Evolutionary conservation across 2,888 invertebrate genomes (phyloP), one percentile per base, ranked within the genome.

Genomic region (Amblyteles armatorius): DNA sequence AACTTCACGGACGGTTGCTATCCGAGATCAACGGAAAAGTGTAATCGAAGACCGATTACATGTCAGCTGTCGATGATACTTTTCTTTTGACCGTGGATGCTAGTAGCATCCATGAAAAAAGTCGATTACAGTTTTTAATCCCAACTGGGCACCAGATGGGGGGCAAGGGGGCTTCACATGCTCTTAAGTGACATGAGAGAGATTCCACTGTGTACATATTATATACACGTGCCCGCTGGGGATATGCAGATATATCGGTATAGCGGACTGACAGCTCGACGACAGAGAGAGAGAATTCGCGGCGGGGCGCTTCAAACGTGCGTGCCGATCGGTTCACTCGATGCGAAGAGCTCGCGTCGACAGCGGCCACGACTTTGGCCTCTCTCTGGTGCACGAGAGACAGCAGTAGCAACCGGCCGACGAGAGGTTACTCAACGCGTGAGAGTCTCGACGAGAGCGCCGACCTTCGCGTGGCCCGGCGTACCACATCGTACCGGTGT

Each of bases 371-470:
- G 68, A 68, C 69, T 71, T 50, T 82, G 55, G 48, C 60, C 76
- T 76, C 40, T 68, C 65, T 4, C 16, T 19, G 52, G 55, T 11
- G 16, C 11, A 40, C 63, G 57, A 60, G 74, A 69, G 63, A 60
- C 11, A 72, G 76, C 44, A 71, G n/a, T 5, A 13, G 6, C 22
- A 16, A 50, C 16, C 7, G 73, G 16, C 60, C 69, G 74, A 48
- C 48, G 85, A 82, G 84, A 85, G 85, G 85, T 85, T 82, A 85
- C 82, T 85, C 79, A 85, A 85, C 85, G 82, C 82, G 85, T 85
- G 85, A 85, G 85, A 87, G 84, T 86, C 84, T 82, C 84, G 84
- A 78, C 85, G 84, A 87, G 85, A 85, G 86, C 87, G 85, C 79
- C 84, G 86, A 87, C 86, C 84, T 86, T 86, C 83, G 80, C 78